Evolutionary conservation across 2,888 invertebrate species (phyloP).

Genomic region (Mesochorus sp.): DNA sequence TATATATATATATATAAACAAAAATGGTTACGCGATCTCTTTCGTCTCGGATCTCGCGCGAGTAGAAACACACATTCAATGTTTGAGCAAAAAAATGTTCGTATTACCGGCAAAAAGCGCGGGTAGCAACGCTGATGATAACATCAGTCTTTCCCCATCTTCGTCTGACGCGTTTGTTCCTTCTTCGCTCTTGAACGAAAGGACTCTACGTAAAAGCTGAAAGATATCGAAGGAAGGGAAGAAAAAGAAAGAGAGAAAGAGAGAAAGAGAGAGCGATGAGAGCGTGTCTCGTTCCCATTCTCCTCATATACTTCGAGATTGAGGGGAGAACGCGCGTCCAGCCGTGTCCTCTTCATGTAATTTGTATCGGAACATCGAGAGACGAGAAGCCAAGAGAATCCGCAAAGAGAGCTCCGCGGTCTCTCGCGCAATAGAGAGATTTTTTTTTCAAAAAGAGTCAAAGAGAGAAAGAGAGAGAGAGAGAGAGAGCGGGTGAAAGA

Average conservation of each 20-base stretch:
- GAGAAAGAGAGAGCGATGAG: neutral
- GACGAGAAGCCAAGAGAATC: constrained; percentile 65
- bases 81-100: constrained; percentile 61
- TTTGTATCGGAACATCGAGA: constrained; percentile 80
- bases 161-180: constrained; percentile 54
- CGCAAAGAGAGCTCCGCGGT: constrained; percentile 49
- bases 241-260: neutral
- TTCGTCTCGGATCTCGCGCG: constrained; percentile 2
- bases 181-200: constrained; percentile 45
- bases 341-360: constrained; percentile 78
- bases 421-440: constrained; percentile 32
- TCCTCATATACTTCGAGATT: constrained; percentile 50
- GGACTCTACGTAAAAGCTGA: neutral
- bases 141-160: constrained; percentile 75
- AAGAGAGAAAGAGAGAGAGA: constrained; percentile 27
- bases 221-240: neutral
- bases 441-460: constrained; percentile 19
- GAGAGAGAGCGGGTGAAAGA: constrained; percentile 33
- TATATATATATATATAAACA: constrained; percentile 28
- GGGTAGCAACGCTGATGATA: constrained; percentile 74
- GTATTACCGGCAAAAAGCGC: constrained; percentile 67
- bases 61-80: constrained; percentile 31
- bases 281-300: constrained; percentile 54
- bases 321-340: constrained; percentile 45
- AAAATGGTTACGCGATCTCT: constrained; percentile 55